Percentiles rank a stretch among this genome's conserved stretches.
These are phyloP conservation scores for Meloidogyne chitwoodi DNA, from an alignment of 1,140 invertebrate species.

Conservation along the genomic window DNA sequence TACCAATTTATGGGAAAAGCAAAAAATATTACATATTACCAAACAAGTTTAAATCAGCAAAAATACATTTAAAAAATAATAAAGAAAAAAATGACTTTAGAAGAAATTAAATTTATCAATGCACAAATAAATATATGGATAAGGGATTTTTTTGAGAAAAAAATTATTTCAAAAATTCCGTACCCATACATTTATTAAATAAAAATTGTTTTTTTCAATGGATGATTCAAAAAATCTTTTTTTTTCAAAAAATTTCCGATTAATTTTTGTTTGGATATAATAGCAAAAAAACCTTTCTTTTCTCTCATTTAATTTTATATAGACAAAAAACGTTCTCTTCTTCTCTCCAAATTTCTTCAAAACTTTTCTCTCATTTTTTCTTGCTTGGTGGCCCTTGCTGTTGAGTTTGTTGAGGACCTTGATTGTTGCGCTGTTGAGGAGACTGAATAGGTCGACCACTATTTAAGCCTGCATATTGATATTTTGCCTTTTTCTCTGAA, in stretches of 20 bases:
- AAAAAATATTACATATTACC: too few species aligned
- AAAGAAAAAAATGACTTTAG: too few species aligned
- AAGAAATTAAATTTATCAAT: too few species aligned
- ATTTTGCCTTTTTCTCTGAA: conserved; percentile 73
- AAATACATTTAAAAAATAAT: too few species aligned
- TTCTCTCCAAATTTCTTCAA: background rate
- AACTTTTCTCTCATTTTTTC: conserved; percentile 51
- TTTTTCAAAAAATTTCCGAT: background rate
- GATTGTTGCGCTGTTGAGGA: conserved; percentile 28
- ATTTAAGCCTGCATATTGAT: conserved; percentile 77
- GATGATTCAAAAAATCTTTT: background rate
- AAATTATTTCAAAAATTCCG: too few species aligned
- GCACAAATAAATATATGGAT: too few species aligned
- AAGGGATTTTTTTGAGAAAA: too few species aligned
- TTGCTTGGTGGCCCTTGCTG: conserved; percentile 34
- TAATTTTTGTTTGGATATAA: background rate
- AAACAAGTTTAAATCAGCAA: too few species aligned
- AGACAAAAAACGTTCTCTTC: background rate
- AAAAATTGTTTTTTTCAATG: too few species aligned
- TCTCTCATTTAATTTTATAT: conserved; percentile 3
- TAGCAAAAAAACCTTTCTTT: background rate
- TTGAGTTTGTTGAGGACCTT: conserved; percentile 15
- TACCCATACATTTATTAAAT: too few species aligned
- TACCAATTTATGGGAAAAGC: background rate
- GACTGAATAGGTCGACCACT: conserved; percentile 63